Percentiles rank a stretch among this genome's conserved stretches.
Conservation (phyloP, 1,140 invertebrate species). For the Hypothenemus hampei region DNA sequence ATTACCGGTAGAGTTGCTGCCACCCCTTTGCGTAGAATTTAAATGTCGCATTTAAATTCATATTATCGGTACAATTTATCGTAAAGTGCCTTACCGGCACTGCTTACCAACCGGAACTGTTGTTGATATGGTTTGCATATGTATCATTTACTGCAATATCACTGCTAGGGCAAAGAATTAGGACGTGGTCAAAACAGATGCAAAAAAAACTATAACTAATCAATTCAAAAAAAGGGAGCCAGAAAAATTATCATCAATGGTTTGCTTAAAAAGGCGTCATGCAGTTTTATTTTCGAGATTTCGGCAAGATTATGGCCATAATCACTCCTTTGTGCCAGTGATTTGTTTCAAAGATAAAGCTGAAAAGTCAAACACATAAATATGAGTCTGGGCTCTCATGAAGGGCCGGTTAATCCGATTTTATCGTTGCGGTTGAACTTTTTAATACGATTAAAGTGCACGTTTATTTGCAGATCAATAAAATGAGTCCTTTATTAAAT, state of each 20-base stretch:
- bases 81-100: slow-evolving; percentile 5
- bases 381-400: not conserved
- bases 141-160: not conserved
- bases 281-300: slow-evolving; percentile 10
- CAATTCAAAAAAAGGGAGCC: not conserved
- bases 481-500: not conserved
- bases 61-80: slow-evolving; percentile 16
- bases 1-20: slow-evolving; percentile 6
- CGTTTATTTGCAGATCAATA: too few species aligned
- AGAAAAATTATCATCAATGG: slow-evolving; percentile 5
- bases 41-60: slow-evolving; percentile 9
- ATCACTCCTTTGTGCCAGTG: slow-evolving; percentile 7
- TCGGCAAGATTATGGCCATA: not conserved
- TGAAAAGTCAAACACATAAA: slow-evolving; percentile 10
- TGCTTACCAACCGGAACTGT: slow-evolving; percentile 11
- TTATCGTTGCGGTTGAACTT: not conserved
- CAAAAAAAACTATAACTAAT: not conserved
- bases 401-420: slow-evolving; percentile 5
- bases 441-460: slow-evolving; percentile 4
- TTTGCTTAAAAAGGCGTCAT: slow-evolving; percentile 6
- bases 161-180: not conserved
- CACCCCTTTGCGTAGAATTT: slow-evolving; percentile 4
- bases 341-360: not conserved
- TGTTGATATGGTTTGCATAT: too few species aligned
- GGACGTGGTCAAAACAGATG: not conserved